A percentile compares a stretch with the other conserved stretches of the same genome.
phyloP scores from a whole-genome alignment of 2,888 invertebrate species.

The Cryptophagus acutangulus region DNA sequence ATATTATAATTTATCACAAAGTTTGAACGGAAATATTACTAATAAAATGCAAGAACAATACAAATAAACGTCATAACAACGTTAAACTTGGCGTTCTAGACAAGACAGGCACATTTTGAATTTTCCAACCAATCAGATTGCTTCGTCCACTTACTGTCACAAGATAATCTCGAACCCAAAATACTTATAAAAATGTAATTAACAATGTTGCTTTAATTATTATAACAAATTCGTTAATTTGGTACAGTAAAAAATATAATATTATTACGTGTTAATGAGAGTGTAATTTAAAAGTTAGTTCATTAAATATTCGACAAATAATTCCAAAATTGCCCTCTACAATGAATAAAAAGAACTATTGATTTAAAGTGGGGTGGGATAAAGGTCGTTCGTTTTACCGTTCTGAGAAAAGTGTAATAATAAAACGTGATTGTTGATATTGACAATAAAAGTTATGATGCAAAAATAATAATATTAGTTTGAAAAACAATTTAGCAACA shows the following conservation, averaged over 20 bases:
- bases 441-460: no score
- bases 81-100: conserved; percentile 28
- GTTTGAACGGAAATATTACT: conserved; percentile 22
- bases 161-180: conserved; percentile 24
- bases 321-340: not conserved
- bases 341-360: not conserved
- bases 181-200: not conserved
- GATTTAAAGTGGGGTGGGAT: no score
- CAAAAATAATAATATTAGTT: no score
- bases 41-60: conserved; percentile 20
- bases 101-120: conserved; percentile 34
- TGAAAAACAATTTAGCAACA: no score
- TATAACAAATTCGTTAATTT: no score
- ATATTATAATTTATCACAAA: conserved; percentile 29
- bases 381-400: no score
- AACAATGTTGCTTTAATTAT: not conserved
- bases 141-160: conserved; percentile 17
- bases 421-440: no score
- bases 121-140: conserved; percentile 35
- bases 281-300: not conserved
- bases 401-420: no score
- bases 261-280: not conserved
- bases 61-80: conserved; percentile 32
- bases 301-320: not conserved
- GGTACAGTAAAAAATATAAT: not conserved